A percentile compares a stretch with the other conserved stretches of the same genome.
Conservation (phyloP, 2,113 vertebrate genomes). For the Barbus barbus region DNA sequence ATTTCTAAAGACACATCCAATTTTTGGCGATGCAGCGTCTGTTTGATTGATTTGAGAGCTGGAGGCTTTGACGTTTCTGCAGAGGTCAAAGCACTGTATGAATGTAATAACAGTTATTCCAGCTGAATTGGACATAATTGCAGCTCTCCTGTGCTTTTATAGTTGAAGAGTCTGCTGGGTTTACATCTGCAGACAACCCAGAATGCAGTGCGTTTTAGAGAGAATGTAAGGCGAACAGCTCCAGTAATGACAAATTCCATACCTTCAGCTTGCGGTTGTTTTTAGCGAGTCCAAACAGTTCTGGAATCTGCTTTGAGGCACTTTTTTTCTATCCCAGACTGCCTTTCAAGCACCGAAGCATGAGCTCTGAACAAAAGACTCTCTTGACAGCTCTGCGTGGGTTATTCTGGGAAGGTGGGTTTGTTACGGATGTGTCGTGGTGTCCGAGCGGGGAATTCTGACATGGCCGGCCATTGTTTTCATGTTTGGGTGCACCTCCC, state of each 20-base stretch:
- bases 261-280: no score
- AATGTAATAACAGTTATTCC: background rate
- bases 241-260: background rate
- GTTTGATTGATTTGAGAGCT: background rate
- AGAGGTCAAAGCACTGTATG: background rate
- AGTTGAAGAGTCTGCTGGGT: background rate
- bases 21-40: background rate
- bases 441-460: background rate
- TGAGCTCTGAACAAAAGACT: background rate
- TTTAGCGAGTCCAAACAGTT: no score
- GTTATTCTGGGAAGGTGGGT: background rate
- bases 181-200: background rate
- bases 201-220: no score
- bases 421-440: background rate
- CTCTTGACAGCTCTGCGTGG: background rate
- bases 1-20: background rate
- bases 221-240: background rate
- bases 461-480: background rate
- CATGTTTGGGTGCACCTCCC: background rate
- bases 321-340: background rate
- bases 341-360: background rate
- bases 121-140: slow-evolving; percentile 1
- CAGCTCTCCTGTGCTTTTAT: background rate
- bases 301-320: background rate
- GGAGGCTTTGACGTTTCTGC: background rate